Conservation (phyloP, 2,888 invertebrate genomes). For the Lithodes maja region DNA sequence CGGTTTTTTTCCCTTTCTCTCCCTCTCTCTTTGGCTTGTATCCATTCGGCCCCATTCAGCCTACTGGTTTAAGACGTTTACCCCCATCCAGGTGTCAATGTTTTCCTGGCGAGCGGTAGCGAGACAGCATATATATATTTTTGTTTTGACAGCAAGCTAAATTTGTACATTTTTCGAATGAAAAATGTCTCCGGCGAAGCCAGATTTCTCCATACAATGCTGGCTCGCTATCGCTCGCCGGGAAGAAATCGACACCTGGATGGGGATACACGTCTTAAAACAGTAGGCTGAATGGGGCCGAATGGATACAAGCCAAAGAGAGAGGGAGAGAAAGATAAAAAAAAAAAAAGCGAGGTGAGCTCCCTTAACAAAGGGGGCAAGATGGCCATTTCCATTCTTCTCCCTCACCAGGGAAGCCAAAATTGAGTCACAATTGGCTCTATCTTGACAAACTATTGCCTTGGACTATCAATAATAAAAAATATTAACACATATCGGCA, state of each 20-base stretch:
- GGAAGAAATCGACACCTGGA: too few species aligned
- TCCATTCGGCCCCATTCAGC: neutral
- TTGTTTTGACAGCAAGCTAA: too few species aligned
- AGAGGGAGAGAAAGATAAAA: neutral
- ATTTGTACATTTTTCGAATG: too few species aligned
- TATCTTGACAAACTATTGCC: constrained; percentile 63
- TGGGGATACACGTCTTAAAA: too few species aligned
- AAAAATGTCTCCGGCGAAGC: too few species aligned
- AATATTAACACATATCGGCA: constrained; percentile 23
- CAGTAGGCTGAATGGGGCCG: too few species aligned
- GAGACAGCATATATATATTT: too few species aligned
- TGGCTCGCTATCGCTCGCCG: too few species aligned
- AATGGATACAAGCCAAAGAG: neutral
- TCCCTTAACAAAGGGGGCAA: neutral
- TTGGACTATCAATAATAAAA: constrained; percentile 52
- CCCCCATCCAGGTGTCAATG: neutral
- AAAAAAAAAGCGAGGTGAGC: neutral
- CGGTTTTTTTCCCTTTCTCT: neutral
- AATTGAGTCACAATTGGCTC: constrained; percentile 50
- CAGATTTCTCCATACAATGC: too few species aligned
- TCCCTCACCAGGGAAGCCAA: constrained; percentile 49
- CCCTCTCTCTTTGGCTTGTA: neutral
- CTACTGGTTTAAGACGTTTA: neutral
- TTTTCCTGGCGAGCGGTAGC: neutral
- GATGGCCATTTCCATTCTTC: neutral